Evolutionary conservation across 2,888 invertebrate species (phyloP).

Genomic region (Scotopteryx bipunctaria): DNA sequence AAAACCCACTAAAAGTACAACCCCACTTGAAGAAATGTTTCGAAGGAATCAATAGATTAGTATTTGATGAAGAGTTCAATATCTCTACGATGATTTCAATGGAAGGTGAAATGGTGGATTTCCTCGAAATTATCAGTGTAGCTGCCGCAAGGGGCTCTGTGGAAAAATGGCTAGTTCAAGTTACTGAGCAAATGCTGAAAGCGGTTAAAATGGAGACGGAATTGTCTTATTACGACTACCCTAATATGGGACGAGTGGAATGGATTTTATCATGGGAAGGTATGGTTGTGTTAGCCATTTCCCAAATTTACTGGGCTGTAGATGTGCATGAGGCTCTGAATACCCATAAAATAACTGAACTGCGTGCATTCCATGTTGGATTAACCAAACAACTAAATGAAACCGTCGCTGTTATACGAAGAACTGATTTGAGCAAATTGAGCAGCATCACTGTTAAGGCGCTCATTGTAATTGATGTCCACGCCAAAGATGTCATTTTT

Average conservation of each 20-base stretch:
- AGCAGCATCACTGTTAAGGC: conserved; percentile 91
- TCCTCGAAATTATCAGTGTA: conserved; percentile 85
- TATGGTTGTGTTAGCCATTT: conserved; percentile 90
- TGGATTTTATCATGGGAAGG: conserved; percentile 93
- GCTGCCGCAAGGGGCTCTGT: conserved; percentile 91
- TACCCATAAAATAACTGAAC: conserved; percentile 79
- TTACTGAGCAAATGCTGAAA: conserved; percentile 91
- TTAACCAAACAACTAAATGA: conserved; percentile 87
- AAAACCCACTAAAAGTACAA: conserved; percentile 92
- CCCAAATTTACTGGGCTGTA: conserved; percentile 92
- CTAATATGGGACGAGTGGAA: conserved; percentile 79
- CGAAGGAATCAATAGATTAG: conserved; percentile 90
- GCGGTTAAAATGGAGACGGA: conserved; percentile 88
- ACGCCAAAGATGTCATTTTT: conserved; percentile 91
- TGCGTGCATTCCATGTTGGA: conserved; percentile 81
- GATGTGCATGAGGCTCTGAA: conserved; percentile 88
- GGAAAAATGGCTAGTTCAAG: conserved; percentile 93
- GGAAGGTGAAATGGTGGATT: conserved; percentile 87
- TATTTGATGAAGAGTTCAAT: conserved; percentile 87
- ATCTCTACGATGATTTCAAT: conserved; percentile 91
- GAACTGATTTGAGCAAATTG: conserved; percentile 87
- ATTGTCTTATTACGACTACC: conserved; percentile 86
- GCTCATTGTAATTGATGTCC: conserved; percentile 92
- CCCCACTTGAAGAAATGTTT: conserved; percentile 95
- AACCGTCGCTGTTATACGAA: conserved; percentile 88